Percentiles rank a stretch among this genome's conserved stretches.
Conservation (phyloP, 2,888 invertebrate species). For the Lasioglossum lativentre region DNA sequence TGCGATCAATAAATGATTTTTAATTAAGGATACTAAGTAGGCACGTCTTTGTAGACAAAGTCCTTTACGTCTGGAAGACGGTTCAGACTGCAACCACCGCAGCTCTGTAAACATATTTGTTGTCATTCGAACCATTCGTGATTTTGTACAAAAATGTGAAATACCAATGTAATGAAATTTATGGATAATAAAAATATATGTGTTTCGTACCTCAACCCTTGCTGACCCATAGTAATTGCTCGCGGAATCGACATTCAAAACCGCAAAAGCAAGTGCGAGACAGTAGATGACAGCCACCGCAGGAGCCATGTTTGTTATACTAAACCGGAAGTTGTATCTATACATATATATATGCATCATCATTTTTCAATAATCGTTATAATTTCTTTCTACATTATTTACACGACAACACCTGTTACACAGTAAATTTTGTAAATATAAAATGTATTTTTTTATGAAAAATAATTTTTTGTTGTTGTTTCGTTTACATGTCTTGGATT, state of each 20-base stretch:
- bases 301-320: slow-evolving; percentile 70
- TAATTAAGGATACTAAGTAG: slow-evolving; percentile 86
- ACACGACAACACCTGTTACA: too few species aligned
- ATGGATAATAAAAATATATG: background rate
- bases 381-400: background rate
- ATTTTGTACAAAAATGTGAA: slow-evolving; percentile 9
- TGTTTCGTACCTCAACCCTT: slow-evolving; percentile 70
- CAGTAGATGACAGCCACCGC: slow-evolving; percentile 46
- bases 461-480: background rate
- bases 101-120: slow-evolving; percentile 86
- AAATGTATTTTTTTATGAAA: background rate
- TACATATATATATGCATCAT: background rate
- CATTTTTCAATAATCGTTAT: slow-evolving; percentile 3
- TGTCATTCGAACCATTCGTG: background rate
- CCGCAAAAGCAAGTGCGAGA: slow-evolving; percentile 40
- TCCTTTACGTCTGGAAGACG: slow-evolving; percentile 88
- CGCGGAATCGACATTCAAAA: slow-evolving; percentile 54
- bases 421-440: background rate
- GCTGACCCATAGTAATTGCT: slow-evolving; percentile 67
- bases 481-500: background rate
- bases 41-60: slow-evolving; percentile 90
- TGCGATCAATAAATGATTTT: slow-evolving; percentile 4
- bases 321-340: slow-evolving; percentile 47
- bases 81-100: slow-evolving; percentile 89
- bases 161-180: background rate